Base-by-base conservation (phyloP, 2,888 invertebrate genomes). In the Metacarcinus magister region DNA sequence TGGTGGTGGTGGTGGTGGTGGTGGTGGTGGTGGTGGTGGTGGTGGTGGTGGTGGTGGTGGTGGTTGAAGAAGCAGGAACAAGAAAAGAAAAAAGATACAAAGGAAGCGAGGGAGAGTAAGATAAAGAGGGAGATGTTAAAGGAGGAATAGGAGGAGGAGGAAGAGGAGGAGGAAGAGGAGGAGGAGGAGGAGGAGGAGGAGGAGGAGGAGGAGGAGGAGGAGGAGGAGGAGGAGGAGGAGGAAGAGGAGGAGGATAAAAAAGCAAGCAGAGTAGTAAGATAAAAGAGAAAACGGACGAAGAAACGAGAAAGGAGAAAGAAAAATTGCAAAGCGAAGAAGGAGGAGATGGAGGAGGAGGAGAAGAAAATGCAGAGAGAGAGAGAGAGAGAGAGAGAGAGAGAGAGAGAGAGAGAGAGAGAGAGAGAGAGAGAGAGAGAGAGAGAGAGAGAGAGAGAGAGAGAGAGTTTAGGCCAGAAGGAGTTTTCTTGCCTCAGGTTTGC, bases 371-470 rank as follows among this genome's bases (percentile, higher is more conserved):
- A 67, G 67, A 67, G 67, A 67, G 67, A 67, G 67, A 67, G 67
- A 67, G 67, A 67, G 67, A 67, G 67, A 67, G 67, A 67, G 67
- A 67, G 67, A 67, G 67, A 67, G 67, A 67, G 67, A 67, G 67
- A 60, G 75, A 75, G 3, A 10, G 28, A 75, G 75, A 75, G 10
- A 28, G 75, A 3, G 75, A 75, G 10, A 10, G 28, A 67, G 7
- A 67, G 16, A 67, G 2, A 67, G 67, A 67, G 16, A 16, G 28
- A 60, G 19, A 60, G 10, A 13, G 19, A 60, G 60, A 60, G 60
- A 16, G 19, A 60, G 60, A 60, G 48, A n/a, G n/a, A n/a, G n/a
- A n/a, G n/a, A n/a, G n/a, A n/a, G n/a, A n/a, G n/a, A n/a, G n/a
- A n/a, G n/a, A n/a, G n/a, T n/a, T n/a, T n/a, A n/a, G n/a, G n/a